Evolutionary conservation across 2,113 vertebrate genomes (phyloP).

Genomic region (Trachemys scripta): DNA sequence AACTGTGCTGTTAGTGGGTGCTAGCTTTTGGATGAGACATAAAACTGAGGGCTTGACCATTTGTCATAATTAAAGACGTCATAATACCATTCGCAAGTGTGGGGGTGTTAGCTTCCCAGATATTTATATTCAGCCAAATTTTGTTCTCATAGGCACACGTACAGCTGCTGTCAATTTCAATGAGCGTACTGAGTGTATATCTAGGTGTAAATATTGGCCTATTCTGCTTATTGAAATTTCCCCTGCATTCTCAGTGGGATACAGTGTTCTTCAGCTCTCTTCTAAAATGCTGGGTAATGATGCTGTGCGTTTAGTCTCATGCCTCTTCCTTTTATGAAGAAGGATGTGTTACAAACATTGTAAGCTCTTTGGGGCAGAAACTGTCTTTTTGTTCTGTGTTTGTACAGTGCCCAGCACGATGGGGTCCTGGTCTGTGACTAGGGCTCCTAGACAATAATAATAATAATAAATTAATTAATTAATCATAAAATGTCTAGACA

Average conservation of each 20-base stretch:
- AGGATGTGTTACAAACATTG: not conserved
- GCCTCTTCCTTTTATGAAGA: not conserved
- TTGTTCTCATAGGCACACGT: not conserved
- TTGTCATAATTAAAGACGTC: not conserved
- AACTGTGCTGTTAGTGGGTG: not conserved
- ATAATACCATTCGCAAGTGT: not conserved
- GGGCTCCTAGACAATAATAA: not conserved
- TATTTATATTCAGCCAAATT: not conserved
- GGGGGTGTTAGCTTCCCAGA: not conserved
- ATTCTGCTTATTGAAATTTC: too few relatives aligned
- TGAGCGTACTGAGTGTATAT: not conserved
- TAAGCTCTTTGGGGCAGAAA: not conserved
- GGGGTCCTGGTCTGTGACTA: not conserved
- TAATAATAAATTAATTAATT: too few relatives aligned
- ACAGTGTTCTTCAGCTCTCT: not conserved
- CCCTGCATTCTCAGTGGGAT: not conserved
- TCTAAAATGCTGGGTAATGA: not conserved
- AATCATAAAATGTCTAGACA: rapidly evolving
- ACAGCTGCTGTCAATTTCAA: not conserved
- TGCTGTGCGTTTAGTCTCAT: not conserved
- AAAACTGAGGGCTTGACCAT: not conserved
- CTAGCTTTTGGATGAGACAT: not conserved
- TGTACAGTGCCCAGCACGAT: rapidly evolving
- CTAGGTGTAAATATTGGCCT: too few relatives aligned
- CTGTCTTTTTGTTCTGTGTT: not conserved